Conservation (phyloP, 2,888 invertebrate genomes). For the Lithophane socia region DNA sequence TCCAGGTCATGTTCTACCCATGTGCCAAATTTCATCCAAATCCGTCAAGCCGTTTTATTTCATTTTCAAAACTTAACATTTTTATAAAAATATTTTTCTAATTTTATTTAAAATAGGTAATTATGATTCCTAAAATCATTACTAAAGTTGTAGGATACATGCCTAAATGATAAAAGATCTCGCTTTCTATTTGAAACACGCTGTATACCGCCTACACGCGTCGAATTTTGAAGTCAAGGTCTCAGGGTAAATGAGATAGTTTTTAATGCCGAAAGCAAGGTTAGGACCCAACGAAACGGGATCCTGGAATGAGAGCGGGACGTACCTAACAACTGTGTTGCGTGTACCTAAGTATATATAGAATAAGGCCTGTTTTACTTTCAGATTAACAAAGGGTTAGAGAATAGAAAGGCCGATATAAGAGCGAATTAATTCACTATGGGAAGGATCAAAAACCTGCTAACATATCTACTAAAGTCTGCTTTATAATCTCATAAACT, state of each 20-base stretch:
- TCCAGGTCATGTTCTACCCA: too few relatives aligned
- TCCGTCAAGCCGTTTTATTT: too few relatives aligned
- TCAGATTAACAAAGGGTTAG: conserved; percentile 21
- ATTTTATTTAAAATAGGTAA: too few relatives aligned
- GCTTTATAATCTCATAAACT: too few relatives aligned
- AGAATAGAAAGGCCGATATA: background rate
- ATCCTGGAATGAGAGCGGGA: conserved; percentile 7
- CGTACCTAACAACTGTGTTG: conserved; percentile 19
- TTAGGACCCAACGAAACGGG: conserved; percentile 16
- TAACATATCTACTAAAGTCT: too few relatives aligned
- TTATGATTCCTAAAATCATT: too few relatives aligned
- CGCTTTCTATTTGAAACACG: background rate
- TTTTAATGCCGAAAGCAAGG: conserved; percentile 36
- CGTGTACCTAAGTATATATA: conserved; percentile 3
- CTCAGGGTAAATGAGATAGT: conserved; percentile 30
- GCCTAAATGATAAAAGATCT: background rate
- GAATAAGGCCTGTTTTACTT: background rate
- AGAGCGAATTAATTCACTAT: background rate
- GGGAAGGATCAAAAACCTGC: background rate
- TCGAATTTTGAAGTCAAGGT: conserved; percentile 28
- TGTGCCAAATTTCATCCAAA: too few relatives aligned
- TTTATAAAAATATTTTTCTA: too few relatives aligned
- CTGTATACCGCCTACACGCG: conserved; percentile 3
- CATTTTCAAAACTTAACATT: too few relatives aligned
- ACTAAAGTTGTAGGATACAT: background rate